Conservation (phyloP, 2,797 vertebrate genomes). For the Gallirallus australis region DNA sequence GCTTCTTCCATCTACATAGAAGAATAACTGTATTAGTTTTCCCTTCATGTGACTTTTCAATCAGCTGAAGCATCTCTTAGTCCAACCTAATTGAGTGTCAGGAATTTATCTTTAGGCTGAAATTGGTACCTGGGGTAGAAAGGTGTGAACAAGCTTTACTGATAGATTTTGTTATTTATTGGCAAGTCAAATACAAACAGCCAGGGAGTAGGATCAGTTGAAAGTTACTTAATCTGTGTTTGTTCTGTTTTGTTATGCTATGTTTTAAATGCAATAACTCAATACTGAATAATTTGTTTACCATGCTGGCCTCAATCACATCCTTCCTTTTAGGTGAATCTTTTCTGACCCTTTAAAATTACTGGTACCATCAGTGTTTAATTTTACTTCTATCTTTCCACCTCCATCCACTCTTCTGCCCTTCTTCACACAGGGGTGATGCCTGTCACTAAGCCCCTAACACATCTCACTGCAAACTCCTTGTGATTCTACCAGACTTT, state of each 20-base stretch:
- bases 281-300: background rate
- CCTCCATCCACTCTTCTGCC: background rate
- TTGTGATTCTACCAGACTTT: background rate
- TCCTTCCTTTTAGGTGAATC: background rate
- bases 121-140: conserved; percentile 17
- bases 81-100: conserved; percentile 25
- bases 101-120: conserved; percentile 30
- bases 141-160: conserved; percentile 37
- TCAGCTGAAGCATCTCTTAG: background rate
- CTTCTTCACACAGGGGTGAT: background rate
- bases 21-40: background rate
- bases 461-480: background rate
- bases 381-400: background rate
- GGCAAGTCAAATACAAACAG: background rate
- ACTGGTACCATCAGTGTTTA: background rate
- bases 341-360: background rate
- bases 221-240: background rate
- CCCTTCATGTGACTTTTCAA: background rate
- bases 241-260: background rate
- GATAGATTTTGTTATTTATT: conserved; percentile 20
- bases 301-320: background rate
- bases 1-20: background rate
- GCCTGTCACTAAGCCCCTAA: background rate
- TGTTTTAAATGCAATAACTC: background rate
- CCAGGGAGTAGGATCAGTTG: background rate